A percentile compares a stretch with the other conserved stretches of the same genome.
Conservation (phyloP, 2,888 invertebrate genomes). For the Machimus rusticus region DNA sequence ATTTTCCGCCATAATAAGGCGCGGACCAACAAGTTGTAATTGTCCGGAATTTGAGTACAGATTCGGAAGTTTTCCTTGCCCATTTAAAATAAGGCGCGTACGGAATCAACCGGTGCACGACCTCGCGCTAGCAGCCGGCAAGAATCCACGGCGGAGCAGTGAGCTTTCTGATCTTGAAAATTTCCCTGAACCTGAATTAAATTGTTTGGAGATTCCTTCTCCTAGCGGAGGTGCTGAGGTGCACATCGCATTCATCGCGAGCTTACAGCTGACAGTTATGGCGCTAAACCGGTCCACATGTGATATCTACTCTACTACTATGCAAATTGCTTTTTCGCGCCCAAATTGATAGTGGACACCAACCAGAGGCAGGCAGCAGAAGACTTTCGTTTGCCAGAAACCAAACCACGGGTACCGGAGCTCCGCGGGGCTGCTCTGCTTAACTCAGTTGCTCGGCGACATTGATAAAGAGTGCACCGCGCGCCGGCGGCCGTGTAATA, state of each 20-base stretch:
- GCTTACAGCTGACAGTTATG: slow-evolving; percentile 37
- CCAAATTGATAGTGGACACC: slow-evolving; percentile 31
- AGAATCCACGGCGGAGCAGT: neutral
- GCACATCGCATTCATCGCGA: neutral
- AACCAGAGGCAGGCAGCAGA: neutral
- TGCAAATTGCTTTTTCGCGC: slow-evolving; percentile 39
- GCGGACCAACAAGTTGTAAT: neutral
- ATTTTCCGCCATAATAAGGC: neutral
- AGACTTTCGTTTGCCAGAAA: slow-evolving; percentile 24
- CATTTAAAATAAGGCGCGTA: neutral
- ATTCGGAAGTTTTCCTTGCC: neutral
- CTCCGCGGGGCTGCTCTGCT: neutral
- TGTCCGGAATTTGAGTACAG: neutral
- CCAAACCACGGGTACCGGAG: neutral
- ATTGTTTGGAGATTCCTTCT: slow-evolving; percentile 20
- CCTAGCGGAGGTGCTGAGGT: neutral
- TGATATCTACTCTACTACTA: slow-evolving; percentile 40
- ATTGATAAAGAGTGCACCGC: slow-evolving; percentile 21
- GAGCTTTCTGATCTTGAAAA: slow-evolving; percentile 32
- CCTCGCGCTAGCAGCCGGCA: neutral
- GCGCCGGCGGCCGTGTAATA: neutral
- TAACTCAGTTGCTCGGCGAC: slow-evolving; percentile 24
- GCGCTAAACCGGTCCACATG: slow-evolving; percentile 39
- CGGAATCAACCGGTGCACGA: neutral
- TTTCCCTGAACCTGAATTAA: slow-evolving; percentile 17